Base-by-base conservation (phyloP, 2,113 vertebrate genomes). In the Alosa alosa region DNA sequence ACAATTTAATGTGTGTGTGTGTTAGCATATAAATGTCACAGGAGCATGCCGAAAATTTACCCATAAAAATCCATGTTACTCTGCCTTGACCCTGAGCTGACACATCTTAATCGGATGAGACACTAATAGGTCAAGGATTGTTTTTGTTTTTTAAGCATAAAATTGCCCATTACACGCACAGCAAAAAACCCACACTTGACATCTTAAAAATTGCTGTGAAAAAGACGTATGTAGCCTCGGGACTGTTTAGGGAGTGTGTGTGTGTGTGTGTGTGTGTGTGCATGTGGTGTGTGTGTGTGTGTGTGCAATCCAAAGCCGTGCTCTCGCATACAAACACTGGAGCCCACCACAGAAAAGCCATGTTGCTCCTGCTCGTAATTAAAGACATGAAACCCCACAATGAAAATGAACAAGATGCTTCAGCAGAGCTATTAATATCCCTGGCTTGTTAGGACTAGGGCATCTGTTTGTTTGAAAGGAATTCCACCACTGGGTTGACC, bases 81-180 rank as follows among this genome's bases (percentile, higher is more conserved):
- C 31, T 39, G 72, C 72, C 13, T 17, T 78, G 72, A 36, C 72
- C 72, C 72, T 78, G 72, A 78, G 31, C 72, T 78, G 15, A 17
- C 72, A 15, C 36, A 15, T 78, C 72, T 78, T 78, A 78, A 78
- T 78, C 72, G 3, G 72, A 78, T 85, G 39, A 46, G 85, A 88
- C 85, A 88, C 83, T 86, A 86, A 86, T 86, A 86, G 85, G 84
- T 83, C 82, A 82, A 78, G 57, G 64, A 68, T 86, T 87, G 86
- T 85, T 86, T 88, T 83, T 86, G 15, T 85, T 81, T 78, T 64
- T 25, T 17, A 82, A 57, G 81, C 18, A 49, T 78, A 39, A 17
- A 82, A 82, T n/a, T 82, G 81, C 7, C 44, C 22, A 49, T 47
- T 78, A 82, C 81, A 49, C 15, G 25, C 81, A 36, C 81, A 64